Base-by-base conservation (phyloP, 2,797 vertebrate species). In the Enteromius mattozi region DNA sequence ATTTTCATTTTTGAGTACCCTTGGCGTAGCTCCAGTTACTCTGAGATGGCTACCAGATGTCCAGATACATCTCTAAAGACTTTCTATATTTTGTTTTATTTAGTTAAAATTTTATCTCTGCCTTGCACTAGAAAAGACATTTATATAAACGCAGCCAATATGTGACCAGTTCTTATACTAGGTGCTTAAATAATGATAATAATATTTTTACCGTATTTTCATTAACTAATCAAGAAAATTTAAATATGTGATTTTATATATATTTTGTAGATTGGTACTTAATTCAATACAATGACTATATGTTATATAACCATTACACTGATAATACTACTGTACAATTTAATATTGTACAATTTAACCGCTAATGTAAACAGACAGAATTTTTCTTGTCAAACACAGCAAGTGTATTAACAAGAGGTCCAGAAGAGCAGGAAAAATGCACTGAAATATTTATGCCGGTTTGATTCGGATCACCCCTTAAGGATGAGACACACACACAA, bases 391-490 rank as follows among this genome's bases (percentile, higher is more conserved):
- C 90, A 90, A 90, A 84, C 77, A 84, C 90, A 88, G 86, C 81
- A 24, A 91, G 88, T 89, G 89, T 85, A 89, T 92, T 94, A 92
- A 89, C 45, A 70, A 82, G 87, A 91, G 91, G 93, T 94, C 92
- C 86, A 77, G 88, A 90, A 16, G 91, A 94, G 93, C 90, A 87
- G 86, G 89, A 89, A 88, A 89, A 86, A 88, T 92, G 89, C 93
- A 92, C 91, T 96, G 92, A 96, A 98, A 97, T 97, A 97, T 97
- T 98, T 96, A 96, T 95, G 92, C 91, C 92, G 85, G 90, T 95
- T 94, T 95, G 96, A 96, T 95, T 95, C 89, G 89, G 96, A 96
- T 93, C 92, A 91, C 88, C 96, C 95, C 93, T 94, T 35, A 87
- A 91, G 93, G 96, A 96, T 89, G 88, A 91, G 91, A 91, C 90